Evolutionary conservation across 2,797 vertebrate species (phyloP), one percentile per base, ranked within the genome.

Genomic region (Schizothorax lantsangensis): DNA sequence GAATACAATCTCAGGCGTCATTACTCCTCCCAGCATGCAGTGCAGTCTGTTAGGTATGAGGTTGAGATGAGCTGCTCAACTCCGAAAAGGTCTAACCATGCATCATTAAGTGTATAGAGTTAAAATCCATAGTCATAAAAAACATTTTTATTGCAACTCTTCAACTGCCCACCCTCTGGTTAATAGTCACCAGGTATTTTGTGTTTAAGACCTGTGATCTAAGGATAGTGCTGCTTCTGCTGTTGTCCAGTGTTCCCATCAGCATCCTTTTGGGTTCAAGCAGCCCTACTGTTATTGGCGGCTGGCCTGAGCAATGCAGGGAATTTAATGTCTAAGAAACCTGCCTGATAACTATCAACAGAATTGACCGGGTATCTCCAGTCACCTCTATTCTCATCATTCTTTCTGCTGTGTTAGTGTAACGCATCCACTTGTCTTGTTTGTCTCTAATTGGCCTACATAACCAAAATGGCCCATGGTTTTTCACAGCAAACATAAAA

Each of bases 401-500:
- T 84, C 36, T 40, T 80, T 64, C 38, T 73, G 77, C 19, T 36
- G 68, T 62, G 75, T 6, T 23, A 57, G 68, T 62, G 75, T 6
- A 33, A 57, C 17, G 11, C 6, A 59, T 66, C 47, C 43, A 68
- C n/a, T 54, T 85, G 47, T 79, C 52, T 57, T 36, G 21, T 72
- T 80, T 57, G 64, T 36, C 54, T 72, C 52, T 71, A 57, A 83
- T 80, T 69, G 59, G 73, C 87, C 84, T 68, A 83, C 82, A 82
- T 74, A 47, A 64, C 83, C 47, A 40, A 83, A 87, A 77, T 77
- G 86, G 79, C 64, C 69, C 40, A 17, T 21, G 17, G 45, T 26
- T 66, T 66, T 45, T 33, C n/a, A 47, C 62, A 82, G 68, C 64
- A 75, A 87, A 80, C 75, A 62, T 54, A 75, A 84, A 86, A 89